These are phyloP conservation scores for Acrobasis consociella DNA, from an alignment of 2,888 invertebrate genomes.

Conservation along the genomic window DNA sequence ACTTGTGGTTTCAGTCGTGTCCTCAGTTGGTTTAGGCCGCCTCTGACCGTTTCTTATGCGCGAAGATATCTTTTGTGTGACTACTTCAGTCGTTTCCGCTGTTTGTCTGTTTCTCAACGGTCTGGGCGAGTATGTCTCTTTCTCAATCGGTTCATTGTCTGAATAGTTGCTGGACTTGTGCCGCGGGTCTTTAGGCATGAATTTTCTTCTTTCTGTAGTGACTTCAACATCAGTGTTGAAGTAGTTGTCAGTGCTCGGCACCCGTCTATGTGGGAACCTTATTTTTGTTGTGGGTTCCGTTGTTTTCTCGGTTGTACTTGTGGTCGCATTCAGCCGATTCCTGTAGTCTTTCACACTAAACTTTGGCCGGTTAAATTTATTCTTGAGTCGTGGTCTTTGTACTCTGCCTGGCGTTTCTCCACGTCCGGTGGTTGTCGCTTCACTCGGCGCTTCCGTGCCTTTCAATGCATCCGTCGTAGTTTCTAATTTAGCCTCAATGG, in stretches of 20 bases:
- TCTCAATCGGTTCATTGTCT: constrained; percentile 61
- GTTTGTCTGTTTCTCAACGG: constrained; percentile 62
- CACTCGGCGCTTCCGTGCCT: constrained; percentile 44
- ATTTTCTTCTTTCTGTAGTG: constrained; percentile 77
- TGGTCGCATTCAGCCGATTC: constrained; percentile 84
- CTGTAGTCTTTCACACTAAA: constrained; percentile 91
- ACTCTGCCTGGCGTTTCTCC: constrained; percentile 57
- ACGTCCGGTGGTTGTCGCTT: constrained; percentile 51
- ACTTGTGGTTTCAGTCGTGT: constrained; percentile 55
- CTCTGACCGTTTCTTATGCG: constrained; percentile 68
- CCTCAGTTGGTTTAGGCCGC: constrained; percentile 67
- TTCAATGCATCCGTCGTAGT: constrained; percentile 54
- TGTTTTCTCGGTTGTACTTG: constrained; percentile 69
- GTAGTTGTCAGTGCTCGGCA: constrained; percentile 61
- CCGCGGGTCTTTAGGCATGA: constrained; percentile 76
- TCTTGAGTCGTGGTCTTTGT: constrained; percentile 67
- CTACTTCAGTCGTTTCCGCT: constrained; percentile 58
- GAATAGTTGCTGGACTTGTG: constrained; percentile 54
- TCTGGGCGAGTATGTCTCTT: constrained; percentile 56
- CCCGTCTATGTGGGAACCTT: constrained; percentile 76
- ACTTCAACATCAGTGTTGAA: constrained; percentile 60
- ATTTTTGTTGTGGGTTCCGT: constrained; percentile 62
- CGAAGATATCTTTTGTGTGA: constrained; percentile 69
- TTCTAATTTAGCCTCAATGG: constrained; percentile 69
- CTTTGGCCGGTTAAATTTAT: constrained; percentile 85